Conservation (phyloP, 2,888 invertebrate species). For the Lobophora halterata region DNA sequence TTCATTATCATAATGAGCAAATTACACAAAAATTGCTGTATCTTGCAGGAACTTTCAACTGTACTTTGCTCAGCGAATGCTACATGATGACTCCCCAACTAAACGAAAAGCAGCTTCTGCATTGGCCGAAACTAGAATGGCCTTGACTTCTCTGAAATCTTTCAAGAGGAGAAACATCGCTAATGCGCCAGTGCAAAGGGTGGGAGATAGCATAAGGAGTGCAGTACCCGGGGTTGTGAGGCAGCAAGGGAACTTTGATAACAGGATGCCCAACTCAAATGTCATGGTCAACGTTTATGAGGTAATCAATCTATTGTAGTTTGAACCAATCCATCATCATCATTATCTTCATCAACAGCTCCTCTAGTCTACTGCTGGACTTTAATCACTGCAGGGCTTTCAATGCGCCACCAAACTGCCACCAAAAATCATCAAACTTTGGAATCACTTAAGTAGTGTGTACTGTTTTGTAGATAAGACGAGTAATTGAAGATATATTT, state of each 20-base stretch:
- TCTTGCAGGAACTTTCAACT: conserved; percentile 86
- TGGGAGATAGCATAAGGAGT: conserved; percentile 80
- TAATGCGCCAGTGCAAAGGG: conserved; percentile 69
- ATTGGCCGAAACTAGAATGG: conserved; percentile 86
- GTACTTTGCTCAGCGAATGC: conserved; percentile 84
- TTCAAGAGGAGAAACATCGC: conserved; percentile 81
- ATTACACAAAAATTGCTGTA: too few species aligned
- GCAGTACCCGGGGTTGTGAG: conserved; percentile 76
- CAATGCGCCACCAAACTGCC: too few species aligned
- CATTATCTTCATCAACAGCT: too few species aligned
- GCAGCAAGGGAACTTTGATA: conserved; percentile 65
- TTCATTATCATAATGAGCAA: too few species aligned
- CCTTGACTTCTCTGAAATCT: conserved; percentile 87
- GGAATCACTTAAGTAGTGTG: too few species aligned
- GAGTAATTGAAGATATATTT: too few species aligned
- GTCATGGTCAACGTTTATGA: conserved; percentile 80
- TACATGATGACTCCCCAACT: conserved; percentile 82
- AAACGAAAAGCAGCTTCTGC: conserved; percentile 81
- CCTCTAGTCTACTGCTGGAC: too few species aligned
- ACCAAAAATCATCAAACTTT: too few species aligned
- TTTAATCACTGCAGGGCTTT: too few species aligned
- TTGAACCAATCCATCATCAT: background rate
- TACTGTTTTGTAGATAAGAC: too few species aligned
- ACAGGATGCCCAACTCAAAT: conserved; percentile 67
- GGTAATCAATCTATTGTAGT: too few species aligned